Percentiles rank a stretch among this genome's conserved stretches.
These are phyloP conservation scores for Caradrina kadenii DNA, from an alignment of 2,888 invertebrate genomes.

Conservation along the genomic window DNA sequence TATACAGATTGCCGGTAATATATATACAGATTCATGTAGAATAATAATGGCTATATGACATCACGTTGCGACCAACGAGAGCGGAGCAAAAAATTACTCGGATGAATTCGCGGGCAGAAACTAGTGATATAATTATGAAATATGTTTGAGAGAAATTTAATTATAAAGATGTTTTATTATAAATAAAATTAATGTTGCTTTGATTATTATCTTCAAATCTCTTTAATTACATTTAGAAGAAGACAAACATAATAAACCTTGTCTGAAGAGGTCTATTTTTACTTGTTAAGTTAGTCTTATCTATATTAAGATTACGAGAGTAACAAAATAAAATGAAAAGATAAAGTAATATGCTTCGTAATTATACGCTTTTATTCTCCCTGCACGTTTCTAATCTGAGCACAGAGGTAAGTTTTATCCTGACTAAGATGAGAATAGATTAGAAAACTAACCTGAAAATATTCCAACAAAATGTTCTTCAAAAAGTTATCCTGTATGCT, in stretches of 20 bases:
- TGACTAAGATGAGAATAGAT: constrained; percentile 37
- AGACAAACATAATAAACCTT: too few relatives aligned
- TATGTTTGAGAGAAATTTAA: not conserved
- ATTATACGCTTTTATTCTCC: not conserved
- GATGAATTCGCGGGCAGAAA: too few relatives aligned
- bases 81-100: too few relatives aligned
- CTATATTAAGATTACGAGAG: too few relatives aligned
- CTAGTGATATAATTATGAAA: not conserved
- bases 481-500: constrained; percentile 39
- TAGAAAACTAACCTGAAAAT: constrained; percentile 28
- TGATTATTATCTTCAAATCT: too few relatives aligned
- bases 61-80: too few relatives aligned
- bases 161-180: not conserved
- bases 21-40: too few relatives aligned
- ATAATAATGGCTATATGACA: too few relatives aligned
- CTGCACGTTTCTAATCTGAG: constrained; percentile 4
- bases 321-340: not conserved
- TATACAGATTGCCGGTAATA: too few relatives aligned
- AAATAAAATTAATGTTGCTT: constrained; percentile 1
- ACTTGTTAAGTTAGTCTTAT: too few relatives aligned
- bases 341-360: not conserved
- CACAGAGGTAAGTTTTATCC: not conserved
- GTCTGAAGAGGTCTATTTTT: too few relatives aligned
- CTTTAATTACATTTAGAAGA: too few relatives aligned
- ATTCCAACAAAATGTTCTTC: constrained; percentile 32